Evolutionary conservation across 2,888 invertebrate species (phyloP).

Genomic region (Limulus polyphemus): DNA sequence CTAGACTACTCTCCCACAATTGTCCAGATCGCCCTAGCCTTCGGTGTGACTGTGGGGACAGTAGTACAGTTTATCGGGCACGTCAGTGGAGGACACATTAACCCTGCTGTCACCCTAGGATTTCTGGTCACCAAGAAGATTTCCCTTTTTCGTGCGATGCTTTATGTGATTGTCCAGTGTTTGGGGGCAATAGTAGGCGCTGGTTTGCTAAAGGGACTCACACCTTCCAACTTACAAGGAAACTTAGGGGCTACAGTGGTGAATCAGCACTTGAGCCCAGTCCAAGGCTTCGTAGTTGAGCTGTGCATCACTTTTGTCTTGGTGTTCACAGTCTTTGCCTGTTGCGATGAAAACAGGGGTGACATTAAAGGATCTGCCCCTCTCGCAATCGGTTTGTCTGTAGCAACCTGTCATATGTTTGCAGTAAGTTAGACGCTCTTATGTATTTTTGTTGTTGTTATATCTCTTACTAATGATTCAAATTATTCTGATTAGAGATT

Average conservation of each 20-base stretch:
- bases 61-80: slow-evolving; percentile 65
- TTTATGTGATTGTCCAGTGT: slow-evolving; percentile 71
- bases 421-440: slow-evolving; percentile 60
- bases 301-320: slow-evolving; percentile 74
- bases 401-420: slow-evolving; percentile 68
- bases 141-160: slow-evolving; percentile 54
- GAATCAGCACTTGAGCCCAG: slow-evolving; percentile 44
- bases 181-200: slow-evolving; percentile 53
- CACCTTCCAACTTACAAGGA: slow-evolving; percentile 44
- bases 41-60: slow-evolving; percentile 74
- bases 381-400: slow-evolving; percentile 73
- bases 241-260: slow-evolving; percentile 56
- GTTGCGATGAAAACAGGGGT: slow-evolving; percentile 51
- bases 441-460: no score
- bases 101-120: slow-evolving; percentile 81
- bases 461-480: no score
- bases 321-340: slow-evolving; percentile 72
- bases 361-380: slow-evolving; percentile 48
- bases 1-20: slow-evolving; percentile 42
- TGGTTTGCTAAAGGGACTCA: slow-evolving; percentile 8
- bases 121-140: slow-evolving; percentile 66
- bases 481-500: no score
- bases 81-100: slow-evolving; percentile 78
- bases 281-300: slow-evolving; percentile 70
- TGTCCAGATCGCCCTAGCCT: slow-evolving; percentile 68